Evolutionary conservation across 2,888 invertebrate genomes (phyloP).

Genomic region (Phoenoteleia sp.): DNA sequence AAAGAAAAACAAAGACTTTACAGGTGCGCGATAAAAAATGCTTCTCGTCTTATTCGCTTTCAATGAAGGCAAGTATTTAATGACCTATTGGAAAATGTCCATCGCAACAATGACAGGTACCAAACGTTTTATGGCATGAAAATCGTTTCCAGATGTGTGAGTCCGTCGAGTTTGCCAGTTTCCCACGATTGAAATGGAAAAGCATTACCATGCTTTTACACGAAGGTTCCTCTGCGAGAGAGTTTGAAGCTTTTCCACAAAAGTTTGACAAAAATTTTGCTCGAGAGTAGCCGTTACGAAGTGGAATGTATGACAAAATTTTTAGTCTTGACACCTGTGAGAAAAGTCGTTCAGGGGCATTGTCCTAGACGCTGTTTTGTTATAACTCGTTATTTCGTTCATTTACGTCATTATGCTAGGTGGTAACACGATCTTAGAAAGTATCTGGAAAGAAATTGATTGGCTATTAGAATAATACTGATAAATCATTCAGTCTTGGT

Average conservation of each 20-base stretch:
- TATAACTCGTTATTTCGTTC: conserved; percentile 26
- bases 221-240: conserved; percentile 74
- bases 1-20: conserved; percentile 19
- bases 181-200: conserved; percentile 80
- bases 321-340: conserved; percentile 48
- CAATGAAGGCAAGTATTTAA: conserved; percentile 66
- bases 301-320: conserved; percentile 44
- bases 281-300: conserved; percentile 36
- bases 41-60: conserved; percentile 43
- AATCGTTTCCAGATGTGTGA: conserved; percentile 84
- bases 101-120: conserved; percentile 75
- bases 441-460: conserved; percentile 1
- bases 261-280: conserved; percentile 55
- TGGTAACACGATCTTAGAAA: conserved; percentile 1
- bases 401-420: neutral
- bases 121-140: conserved; percentile 80
- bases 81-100: conserved; percentile 63
- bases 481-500: too few relatives aligned
- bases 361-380: conserved; percentile 27
- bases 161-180: conserved; percentile 73
- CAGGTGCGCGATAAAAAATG: conserved; percentile 51
- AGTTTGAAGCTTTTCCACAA: conserved; percentile 49
- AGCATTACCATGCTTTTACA: conserved; percentile 81
- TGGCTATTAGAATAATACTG: too few relatives aligned
- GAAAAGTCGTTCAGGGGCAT: conserved; percentile 41